These are phyloP conservation scores for Marmota flaviventris DNA, from an alignment of 2,113 vertebrate genomes.

Conservation along the genomic window DNA sequence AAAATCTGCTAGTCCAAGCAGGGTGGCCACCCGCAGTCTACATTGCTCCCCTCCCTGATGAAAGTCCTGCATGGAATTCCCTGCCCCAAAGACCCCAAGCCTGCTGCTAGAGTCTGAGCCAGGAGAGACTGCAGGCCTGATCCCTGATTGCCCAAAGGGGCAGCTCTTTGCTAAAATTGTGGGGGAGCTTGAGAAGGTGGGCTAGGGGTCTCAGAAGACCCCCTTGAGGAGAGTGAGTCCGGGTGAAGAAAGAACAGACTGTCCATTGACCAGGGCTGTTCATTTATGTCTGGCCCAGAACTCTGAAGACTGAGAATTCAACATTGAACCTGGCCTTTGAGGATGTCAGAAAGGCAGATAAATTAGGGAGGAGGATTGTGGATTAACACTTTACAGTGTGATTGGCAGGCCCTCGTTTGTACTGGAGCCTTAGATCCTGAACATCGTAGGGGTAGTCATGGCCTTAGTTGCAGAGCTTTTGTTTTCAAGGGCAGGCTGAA, in stretches of 20 bases:
- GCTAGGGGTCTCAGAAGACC: too few species aligned
- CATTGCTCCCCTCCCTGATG: rapidly evolving
- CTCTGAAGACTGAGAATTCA: background rate
- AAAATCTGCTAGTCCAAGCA: background rate
- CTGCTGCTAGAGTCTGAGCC: background rate
- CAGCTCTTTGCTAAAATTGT: background rate
- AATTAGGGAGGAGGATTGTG: background rate
- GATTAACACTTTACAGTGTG: background rate
- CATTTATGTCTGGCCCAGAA: background rate
- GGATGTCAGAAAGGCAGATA: background rate
- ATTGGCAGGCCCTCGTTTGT: background rate
- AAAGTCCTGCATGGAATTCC: background rate
- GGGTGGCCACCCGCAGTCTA: background rate
- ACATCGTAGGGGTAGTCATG: background rate
- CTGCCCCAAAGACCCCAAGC: background rate
- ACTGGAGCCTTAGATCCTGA: background rate
- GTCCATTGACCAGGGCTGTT: background rate
- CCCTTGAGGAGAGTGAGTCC: rapidly evolving
- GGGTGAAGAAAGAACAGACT: background rate
- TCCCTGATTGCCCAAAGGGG: too few species aligned
- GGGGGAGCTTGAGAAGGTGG: background rate
- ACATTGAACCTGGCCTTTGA: background rate
- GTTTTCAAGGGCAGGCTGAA: background rate
- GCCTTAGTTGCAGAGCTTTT: background rate
- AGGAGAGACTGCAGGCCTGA: background rate